Base-by-base conservation (phyloP, 2,888 invertebrate genomes). In the Leucania comma region DNA sequence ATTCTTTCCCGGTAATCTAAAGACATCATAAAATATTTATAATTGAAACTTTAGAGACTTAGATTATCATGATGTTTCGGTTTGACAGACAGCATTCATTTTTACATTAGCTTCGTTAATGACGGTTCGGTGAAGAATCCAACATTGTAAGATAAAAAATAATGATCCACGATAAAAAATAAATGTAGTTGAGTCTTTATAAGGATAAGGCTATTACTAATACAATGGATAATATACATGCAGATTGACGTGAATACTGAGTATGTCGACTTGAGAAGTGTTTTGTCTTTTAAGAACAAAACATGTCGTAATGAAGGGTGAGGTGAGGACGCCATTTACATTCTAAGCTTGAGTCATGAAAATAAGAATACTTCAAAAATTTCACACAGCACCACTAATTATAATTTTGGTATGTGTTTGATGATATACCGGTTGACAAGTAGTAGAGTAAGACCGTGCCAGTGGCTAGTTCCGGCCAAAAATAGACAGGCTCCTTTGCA, bases 61-160 rank as follows among this genome's bases (percentile, higher is more conserved):
- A 53, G 50, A 67, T 29, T 22, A 77, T 54, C 56, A 60, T 26
- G 53, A 42, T 59, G 53, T 26, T 35, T 14, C 46, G 56, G 58
- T 51, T 38, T 71, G 42, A 68, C 56, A 60, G 59, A 71, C 60
- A 48, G 50, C 62, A 48, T 74, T 72, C 29, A 69, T 74, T 58
- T 68, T 63, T 38, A 72, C 60, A 68, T 75, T 70, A 74, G 53
- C 64, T 65, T 82, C 54, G 35, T 75, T 81, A 81, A 71, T 82
- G 63, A 72, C 58, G 84, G 68, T 72, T 65, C 71, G 69, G 56
- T 70, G 69, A 73, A 79, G 67, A 75, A 72, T 71, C 64, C 42
- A 64, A 68, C 57, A 46, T 65, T 32, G 72, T 46, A 14, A 64
- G 64, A 68, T 82, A 68, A 75, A 82, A 79, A 73, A 72, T 68